Conservation (phyloP, 1,140 invertebrate species). For the Drosophila nannoptera region DNA sequence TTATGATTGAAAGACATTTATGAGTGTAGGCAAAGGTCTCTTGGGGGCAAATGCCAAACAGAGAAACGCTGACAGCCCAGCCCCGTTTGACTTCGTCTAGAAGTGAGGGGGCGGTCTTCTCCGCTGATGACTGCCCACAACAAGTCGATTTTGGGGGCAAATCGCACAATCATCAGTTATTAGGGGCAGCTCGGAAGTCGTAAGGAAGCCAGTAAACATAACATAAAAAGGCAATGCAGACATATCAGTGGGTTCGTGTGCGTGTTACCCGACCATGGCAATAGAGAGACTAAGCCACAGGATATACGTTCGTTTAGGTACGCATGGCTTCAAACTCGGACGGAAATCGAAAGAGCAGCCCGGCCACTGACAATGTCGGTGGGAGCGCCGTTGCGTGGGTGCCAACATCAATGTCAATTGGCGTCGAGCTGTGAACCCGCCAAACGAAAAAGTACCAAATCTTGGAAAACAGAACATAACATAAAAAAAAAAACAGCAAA, state of each 20-base stretch:
- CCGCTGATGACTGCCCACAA: slow-evolving; percentile 20
- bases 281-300: slow-evolving; percentile 60
- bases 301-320: slow-evolving; percentile 51
- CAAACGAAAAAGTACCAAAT: slow-evolving; percentile 65
- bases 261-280: slow-evolving; percentile 38
- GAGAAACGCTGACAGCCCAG: slow-evolving; percentile 62
- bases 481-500: slow-evolving; percentile 17
- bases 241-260: slow-evolving; percentile 37
- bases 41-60: slow-evolving; percentile 69
- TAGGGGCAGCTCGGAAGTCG: slow-evolving; percentile 69
- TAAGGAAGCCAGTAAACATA: slow-evolving; percentile 61
- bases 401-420: slow-evolving; percentile 41
- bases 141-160: slow-evolving; percentile 41
- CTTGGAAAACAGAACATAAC: slow-evolving; percentile 61
- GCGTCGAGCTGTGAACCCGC: slow-evolving; percentile 43
- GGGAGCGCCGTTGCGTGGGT: not conserved
- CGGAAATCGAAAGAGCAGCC: slow-evolving; percentile 61
- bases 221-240: slow-evolving; percentile 43
- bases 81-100: not conserved
- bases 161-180: slow-evolving; percentile 77
- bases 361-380: slow-evolving; percentile 28
- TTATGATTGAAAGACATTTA: slow-evolving; percentile 79
- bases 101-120: not conserved
- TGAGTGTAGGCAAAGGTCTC: slow-evolving; percentile 74
- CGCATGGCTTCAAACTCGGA: slow-evolving; percentile 19